phyloP scores from a whole-genome alignment of 2,113 vertebrate species.

The Brachyhypopomus gauderio region DNA sequence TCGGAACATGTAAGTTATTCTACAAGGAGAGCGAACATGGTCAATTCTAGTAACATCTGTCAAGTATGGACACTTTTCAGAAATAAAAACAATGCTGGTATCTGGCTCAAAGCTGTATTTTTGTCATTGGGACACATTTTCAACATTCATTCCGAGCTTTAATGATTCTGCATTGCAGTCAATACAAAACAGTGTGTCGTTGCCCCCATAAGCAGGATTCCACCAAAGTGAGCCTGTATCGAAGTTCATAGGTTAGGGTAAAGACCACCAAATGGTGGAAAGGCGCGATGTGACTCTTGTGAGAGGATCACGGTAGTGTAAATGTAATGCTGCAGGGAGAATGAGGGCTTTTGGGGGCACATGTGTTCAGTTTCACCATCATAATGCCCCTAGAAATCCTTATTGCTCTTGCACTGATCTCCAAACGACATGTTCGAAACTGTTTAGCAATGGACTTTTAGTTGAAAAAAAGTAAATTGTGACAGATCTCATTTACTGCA shows the following conservation, averaged over 20 bases:
- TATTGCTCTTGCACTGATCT: constrained; percentile 91
- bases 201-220: background rate
- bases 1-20: no score
- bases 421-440: background rate
- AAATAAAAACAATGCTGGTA: background rate
- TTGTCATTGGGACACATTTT: background rate
- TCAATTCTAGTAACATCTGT: no score
- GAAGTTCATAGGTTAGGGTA: background rate
- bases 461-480: background rate
- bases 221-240: background rate
- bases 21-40: no score
- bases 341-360: constrained; percentile 96
- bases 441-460: background rate
- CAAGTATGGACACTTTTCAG: background rate
- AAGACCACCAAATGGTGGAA: background rate
- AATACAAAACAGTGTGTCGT: background rate
- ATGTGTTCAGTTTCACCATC: constrained; percentile 87
- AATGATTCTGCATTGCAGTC: background rate
- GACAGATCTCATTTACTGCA: background rate
- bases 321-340: constrained; percentile 81
- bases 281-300: background rate
- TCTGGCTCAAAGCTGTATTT: background rate
- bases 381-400: constrained; percentile 98
- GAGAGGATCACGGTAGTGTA: background rate
- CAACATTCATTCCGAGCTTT: background rate